Evolutionary conservation across 2,113 vertebrate genomes (phyloP), one percentile per base, ranked within the genome.

Genomic region (Istiophorus platypterus): DNA sequence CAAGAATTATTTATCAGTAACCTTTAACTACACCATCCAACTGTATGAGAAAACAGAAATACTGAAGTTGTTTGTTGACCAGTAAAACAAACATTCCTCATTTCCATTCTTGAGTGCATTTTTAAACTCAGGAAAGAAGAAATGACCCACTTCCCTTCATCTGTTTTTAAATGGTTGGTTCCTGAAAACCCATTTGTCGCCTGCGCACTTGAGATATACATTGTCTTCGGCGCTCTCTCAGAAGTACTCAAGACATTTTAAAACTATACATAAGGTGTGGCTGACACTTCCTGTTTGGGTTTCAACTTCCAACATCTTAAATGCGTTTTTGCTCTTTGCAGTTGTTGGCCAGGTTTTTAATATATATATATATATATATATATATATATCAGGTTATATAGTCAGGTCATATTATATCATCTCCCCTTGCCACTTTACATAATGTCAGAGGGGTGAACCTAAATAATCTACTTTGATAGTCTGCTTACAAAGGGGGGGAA

Each of bases 271-370:
- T 31, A 79, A 69, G 84, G 87, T 72, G 85, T 84, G 87, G 72
- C 49, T 9, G 9, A 4, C 57, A 65, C 65, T 88, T 91, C 93
- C 93, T 90, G 89, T 91, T 85, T 88, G 37, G 11, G 22, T 85
- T 66, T 26, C 18, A 22, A 72, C 45, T 68, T 82, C 65, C 84
- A 41, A 84, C 20, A 4, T 31, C 29, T n/a, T n/a, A n/a, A n/a
- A n/a, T n/a, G n/a, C n/a, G n/a, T n/a, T 61, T 68, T 56, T 58
- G 31, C 26, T 58, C 52, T 73, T 81, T 62, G 78, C 24, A 71
- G 78, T 9, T 31, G 68, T 82, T 84, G 47, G 9, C 10, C 0
- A 0, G 2, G 20, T 39, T 72, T 67, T 68, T n/a, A n/a, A n/a
- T n/a, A n/a, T n/a, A n/a, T n/a, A n/a, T n/a, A n/a, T n/a, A n/a